Evolutionary conservation across 2,888 invertebrate genomes (phyloP).

Genomic region (Homarus gammarus): DNA sequence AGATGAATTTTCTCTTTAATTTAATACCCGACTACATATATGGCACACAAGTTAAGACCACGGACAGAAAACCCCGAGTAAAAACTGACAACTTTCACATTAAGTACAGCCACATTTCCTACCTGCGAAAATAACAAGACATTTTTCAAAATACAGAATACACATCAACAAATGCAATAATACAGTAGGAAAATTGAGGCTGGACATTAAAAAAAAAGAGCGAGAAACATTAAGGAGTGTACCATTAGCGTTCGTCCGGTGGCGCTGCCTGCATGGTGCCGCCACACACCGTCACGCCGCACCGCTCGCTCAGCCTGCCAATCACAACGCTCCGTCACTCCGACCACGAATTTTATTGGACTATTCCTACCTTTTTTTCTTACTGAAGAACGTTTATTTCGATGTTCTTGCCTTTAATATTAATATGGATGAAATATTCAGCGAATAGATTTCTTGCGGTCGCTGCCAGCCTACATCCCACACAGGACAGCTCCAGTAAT

Average conservation of each 20-base stretch:
- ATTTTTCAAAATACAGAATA: constrained; percentile 15
- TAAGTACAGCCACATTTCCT: background rate
- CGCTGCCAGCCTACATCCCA: background rate
- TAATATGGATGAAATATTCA: constrained; percentile 60
- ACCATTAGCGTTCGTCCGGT: constrained; percentile 16
- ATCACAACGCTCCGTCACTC: constrained; percentile 35
- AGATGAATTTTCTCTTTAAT: constrained; percentile 35
- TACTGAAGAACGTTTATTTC: constrained; percentile 42
- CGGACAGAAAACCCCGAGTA: background rate
- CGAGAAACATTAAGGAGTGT: constrained; percentile 38
- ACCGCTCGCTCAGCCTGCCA: constrained; percentile 35
- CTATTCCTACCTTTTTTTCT: constrained; percentile 22
- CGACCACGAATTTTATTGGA: constrained; percentile 41
- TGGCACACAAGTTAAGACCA: background rate
- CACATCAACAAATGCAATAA: constrained; percentile 38
- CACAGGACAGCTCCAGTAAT: background rate
- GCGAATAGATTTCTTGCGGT: constrained; percentile 40
- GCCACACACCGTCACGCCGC: background rate
- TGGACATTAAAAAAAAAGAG: constrained; percentile 19
- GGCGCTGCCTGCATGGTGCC: background rate
- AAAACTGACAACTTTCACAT: background rate
- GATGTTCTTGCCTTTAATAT: constrained; percentile 45
- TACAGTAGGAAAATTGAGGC: constrained; percentile 18
- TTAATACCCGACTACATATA: constrained; percentile 38
- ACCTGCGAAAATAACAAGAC: background rate